Percentiles rank a stretch among this genome's conserved stretches.
phyloP scores from a whole-genome alignment of 2,888 invertebrate species.

The Drosophila birchii region DNA sequence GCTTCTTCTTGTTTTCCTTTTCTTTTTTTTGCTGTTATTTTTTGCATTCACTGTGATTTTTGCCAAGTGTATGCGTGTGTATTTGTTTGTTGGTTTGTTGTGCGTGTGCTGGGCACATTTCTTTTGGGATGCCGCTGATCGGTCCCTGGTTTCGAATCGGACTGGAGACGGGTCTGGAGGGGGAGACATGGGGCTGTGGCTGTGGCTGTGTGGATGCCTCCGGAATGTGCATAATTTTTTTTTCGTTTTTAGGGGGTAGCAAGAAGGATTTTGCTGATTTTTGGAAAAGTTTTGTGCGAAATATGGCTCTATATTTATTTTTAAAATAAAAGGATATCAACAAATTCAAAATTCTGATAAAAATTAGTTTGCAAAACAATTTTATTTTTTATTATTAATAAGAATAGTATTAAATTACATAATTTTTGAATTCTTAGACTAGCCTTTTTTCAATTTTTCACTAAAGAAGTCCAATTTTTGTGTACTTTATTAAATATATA shows the following conservation, averaged over 20 bases:
- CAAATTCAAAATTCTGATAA: not conserved
- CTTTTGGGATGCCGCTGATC: constrained; percentile 76
- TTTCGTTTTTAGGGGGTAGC: not conserved
- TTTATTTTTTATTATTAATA: not conserved
- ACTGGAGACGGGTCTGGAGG: constrained; percentile 32
- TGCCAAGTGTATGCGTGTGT: constrained; percentile 49
- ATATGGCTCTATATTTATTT: not conserved
- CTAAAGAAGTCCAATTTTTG: not conserved
- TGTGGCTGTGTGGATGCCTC: constrained; percentile 42
- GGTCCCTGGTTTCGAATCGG: constrained; percentile 18
- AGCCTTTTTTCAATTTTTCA: not conserved
- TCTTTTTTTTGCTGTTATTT: constrained; percentile 29
- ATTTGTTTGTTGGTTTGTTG: constrained; percentile 15
- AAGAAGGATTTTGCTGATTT: not conserved
- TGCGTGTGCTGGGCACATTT: constrained; percentile 72
- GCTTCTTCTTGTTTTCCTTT: constrained; percentile 28
- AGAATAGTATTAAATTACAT: not conserved
- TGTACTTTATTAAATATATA: not conserved
- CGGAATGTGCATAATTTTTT: constrained; percentile 74
- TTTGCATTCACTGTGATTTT: constrained; percentile 63
- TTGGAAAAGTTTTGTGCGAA: not conserved
- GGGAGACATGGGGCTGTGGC: constrained; percentile 2
- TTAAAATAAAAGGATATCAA: not conserved
- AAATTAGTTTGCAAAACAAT: not conserved
- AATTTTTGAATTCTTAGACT: too few species aligned